phyloP scores from a whole-genome alignment of 2,888 invertebrate genomes.

The Xylocampa areola region DNA sequence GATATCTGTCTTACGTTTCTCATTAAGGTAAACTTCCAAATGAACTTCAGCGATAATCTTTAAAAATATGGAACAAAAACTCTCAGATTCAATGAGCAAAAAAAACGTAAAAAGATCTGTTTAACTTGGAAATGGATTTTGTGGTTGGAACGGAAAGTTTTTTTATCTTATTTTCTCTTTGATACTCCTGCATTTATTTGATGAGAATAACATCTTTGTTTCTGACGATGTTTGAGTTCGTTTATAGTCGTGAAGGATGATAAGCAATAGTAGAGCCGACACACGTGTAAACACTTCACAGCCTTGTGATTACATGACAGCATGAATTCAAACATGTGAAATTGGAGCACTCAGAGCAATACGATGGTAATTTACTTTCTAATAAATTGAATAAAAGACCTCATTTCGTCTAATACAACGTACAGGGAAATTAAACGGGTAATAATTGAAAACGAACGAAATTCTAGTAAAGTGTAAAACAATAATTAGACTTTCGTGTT shows the following conservation, averaged over 20 bases:
- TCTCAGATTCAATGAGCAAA: slow-evolving; percentile 77
- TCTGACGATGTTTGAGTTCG: slow-evolving; percentile 12
- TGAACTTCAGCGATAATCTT: slow-evolving; percentile 67
- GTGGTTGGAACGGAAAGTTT: slow-evolving; percentile 79
- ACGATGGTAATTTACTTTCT: slow-evolving; percentile 45
- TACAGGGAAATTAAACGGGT: slow-evolving; percentile 28
- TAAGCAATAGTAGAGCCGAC: slow-evolving; percentile 16
- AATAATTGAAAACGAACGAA: slow-evolving; percentile 24
- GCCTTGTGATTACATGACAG: slow-evolving; percentile 25
- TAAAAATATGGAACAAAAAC: slow-evolving; percentile 74
- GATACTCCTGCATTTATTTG: slow-evolving; percentile 78
- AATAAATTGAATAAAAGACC: slow-evolving; percentile 50
- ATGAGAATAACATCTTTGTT: slow-evolving; percentile 68
- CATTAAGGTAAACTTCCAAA: slow-evolving; percentile 68
- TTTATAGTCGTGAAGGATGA: slow-evolving; percentile 23
- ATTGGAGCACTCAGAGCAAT: slow-evolving; percentile 39
- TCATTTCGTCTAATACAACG: slow-evolving; percentile 46
- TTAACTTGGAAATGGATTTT: slow-evolving; percentile 86
- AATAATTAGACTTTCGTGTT: slow-evolving; percentile 9
- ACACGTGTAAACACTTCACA: slow-evolving; percentile 34
- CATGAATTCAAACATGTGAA: slow-evolving; percentile 45
- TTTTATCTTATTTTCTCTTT: slow-evolving; percentile 75
- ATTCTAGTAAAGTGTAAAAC: slow-evolving; percentile 19
- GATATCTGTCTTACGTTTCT: slow-evolving; percentile 54
- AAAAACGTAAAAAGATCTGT: slow-evolving; percentile 80